Conservation (phyloP, 2,113 vertebrate species). For the Rhagologus leucostigma region DNA sequence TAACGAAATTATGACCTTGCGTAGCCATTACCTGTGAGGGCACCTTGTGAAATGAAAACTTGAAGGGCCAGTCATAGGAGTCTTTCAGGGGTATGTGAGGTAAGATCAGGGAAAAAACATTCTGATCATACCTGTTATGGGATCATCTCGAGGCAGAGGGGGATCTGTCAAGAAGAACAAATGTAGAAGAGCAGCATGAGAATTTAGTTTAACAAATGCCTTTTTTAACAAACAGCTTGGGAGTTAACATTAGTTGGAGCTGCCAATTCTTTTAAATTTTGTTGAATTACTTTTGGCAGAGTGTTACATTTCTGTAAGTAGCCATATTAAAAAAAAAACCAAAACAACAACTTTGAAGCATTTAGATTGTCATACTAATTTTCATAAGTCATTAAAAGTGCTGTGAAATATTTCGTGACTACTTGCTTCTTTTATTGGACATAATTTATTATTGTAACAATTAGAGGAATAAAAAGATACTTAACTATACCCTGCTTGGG, state of each 20-base stretch:
- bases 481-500: not conserved
- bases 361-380: not conserved
- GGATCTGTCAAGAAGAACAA: not conserved
- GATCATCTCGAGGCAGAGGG: not conserved
- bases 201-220: not conserved
- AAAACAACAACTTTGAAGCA: not conserved
- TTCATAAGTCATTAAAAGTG: not conserved
- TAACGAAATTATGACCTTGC: not conserved
- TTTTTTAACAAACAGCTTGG: not conserved
- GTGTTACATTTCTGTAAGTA: not conserved
- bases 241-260: not conserved
- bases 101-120: not conserved
- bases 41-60: not conserved
- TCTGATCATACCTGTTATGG: not conserved
- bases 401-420: conserved; percentile 26
- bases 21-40: not conserved
- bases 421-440: not conserved
- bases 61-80: not conserved
- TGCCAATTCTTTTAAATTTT: not conserved
- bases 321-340: not conserved
- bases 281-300: not conserved
- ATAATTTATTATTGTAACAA: not conserved
- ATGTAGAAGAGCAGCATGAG: not conserved
- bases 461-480: conserved; percentile 11
- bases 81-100: not conserved